phyloP scores from a whole-genome alignment of 2,888 invertebrate genomes.

The Therioaphis trifolii region DNA sequence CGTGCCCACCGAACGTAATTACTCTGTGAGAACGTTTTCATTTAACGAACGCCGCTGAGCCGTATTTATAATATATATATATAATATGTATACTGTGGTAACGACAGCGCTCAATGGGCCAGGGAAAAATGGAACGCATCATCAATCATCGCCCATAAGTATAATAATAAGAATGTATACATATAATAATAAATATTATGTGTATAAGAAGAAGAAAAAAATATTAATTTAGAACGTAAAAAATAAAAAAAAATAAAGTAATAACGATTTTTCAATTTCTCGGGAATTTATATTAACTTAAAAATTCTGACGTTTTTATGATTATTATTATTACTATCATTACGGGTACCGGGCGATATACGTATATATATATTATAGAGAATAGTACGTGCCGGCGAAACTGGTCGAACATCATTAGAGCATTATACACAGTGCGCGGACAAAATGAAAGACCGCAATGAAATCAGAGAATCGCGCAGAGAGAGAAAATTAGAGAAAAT shows the following conservation, averaged over 20 bases:
- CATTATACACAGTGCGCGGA: not conserved
- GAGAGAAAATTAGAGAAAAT: not conserved
- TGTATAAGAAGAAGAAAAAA: not conserved
- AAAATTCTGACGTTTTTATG: slow-evolving; percentile 11
- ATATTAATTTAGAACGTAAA: not conserved
- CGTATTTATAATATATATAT: not conserved
- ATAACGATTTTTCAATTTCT: slow-evolving; percentile 45
- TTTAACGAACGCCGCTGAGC: slow-evolving; percentile 1
- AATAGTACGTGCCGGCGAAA: not conserved
- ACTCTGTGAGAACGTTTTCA: slow-evolving; percentile 40
- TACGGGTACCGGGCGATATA: not conserved
- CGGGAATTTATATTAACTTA: not conserved
- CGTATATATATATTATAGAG: too few relatives aligned
- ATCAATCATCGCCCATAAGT: slow-evolving; percentile 33
- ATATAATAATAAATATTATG: slow-evolving; percentile 9
- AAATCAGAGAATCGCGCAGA: not conserved
- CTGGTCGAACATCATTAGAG: too few relatives aligned
- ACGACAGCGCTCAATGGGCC: not conserved
- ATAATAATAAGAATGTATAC: slow-evolving; percentile 11
- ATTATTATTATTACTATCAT: not conserved
- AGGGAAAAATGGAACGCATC: not conserved
- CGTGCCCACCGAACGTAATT: slow-evolving; percentile 34
- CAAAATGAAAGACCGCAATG: not conserved
- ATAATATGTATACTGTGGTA: not conserved
- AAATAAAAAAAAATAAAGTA: slow-evolving; percentile 5